phyloP scores from a whole-genome alignment of 2,113 vertebrate species.

The Illadopsis cleaveri region DNA sequence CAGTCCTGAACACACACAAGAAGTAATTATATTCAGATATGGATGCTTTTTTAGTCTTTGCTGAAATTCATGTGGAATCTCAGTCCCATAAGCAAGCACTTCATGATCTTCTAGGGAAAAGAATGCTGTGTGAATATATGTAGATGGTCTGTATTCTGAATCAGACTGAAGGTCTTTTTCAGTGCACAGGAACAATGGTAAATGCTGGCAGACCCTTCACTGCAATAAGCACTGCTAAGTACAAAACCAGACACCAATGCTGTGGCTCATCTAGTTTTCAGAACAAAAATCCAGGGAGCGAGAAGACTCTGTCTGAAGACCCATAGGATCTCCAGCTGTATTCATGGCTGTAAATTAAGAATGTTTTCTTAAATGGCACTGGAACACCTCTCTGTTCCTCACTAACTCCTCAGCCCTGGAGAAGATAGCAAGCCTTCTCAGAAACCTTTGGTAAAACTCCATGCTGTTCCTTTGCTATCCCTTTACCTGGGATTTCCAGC shows the following conservation, averaged over 20 bases:
- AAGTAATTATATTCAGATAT: not conserved
- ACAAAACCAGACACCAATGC: not conserved
- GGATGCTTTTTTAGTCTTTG: not conserved
- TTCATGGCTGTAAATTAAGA: not conserved
- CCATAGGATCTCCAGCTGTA: not conserved
- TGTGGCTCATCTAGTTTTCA: not conserved
- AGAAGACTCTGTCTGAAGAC: not conserved
- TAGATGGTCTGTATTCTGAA: not conserved
- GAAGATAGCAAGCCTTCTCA: not conserved
- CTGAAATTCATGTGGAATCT: not conserved
- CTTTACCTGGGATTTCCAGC: not conserved
- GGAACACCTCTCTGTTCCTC: not conserved
- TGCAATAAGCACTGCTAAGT: not conserved
- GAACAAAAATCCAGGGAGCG: not conserved
- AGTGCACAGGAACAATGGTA: not conserved
- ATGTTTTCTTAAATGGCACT: not conserved
- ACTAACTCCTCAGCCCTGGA: not conserved
- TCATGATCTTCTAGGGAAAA: not conserved
- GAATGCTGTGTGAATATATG: not conserved
- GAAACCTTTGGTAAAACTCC: not conserved
- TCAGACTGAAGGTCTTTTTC: not conserved
- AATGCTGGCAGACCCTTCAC: not conserved
- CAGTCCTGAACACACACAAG: not conserved
- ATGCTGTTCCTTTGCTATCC: not conserved
- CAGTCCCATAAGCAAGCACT: not conserved